These are phyloP conservation scores for Chrysotoxum bicinctum DNA, from an alignment of 2,888 invertebrate species.

Conservation along the genomic window DNA sequence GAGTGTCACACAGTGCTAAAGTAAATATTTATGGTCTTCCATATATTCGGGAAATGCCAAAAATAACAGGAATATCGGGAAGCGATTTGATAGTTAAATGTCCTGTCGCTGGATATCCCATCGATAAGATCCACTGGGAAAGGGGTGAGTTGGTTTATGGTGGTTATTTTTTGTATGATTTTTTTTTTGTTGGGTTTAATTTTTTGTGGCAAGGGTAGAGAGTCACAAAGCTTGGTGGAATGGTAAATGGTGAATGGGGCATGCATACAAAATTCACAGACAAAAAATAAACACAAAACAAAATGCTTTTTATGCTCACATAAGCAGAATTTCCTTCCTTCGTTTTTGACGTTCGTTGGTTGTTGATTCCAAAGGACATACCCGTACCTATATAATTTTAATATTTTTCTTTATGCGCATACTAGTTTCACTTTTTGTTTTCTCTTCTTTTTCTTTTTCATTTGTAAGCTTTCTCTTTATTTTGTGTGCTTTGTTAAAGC, in stretches of 20 bases:
- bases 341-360: conserved; percentile 8
- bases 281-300: conserved; percentile 24
- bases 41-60: conserved; percentile 93
- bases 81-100: conserved; percentile 92
- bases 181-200: not conserved
- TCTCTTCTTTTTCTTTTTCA: not conserved
- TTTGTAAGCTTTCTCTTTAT: conserved; percentile 19
- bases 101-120: conserved; percentile 94
- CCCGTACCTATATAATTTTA: conserved; percentile 31
- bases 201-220: not conserved
- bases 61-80: conserved; percentile 93
- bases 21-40: conserved; percentile 94
- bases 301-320: conserved; percentile 53
- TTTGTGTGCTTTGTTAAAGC: conserved; percentile 46
- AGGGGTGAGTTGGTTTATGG: conserved; percentile 86
- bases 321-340: conserved; percentile 61
- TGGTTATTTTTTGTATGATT: not conserved
- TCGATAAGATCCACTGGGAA: conserved; percentile 94
- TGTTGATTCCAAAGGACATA: conserved; percentile 38
- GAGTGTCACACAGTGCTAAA: conserved; percentile 90
- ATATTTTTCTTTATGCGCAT: conserved; percentile 60
- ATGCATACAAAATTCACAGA: conserved; percentile 25
- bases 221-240: not conserved
- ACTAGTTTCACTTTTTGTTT: conserved; percentile 46
- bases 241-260: not conserved